Base-by-base conservation (phyloP, 1,140 invertebrate species). In the Hyposmocoma kahamanoa region DNA sequence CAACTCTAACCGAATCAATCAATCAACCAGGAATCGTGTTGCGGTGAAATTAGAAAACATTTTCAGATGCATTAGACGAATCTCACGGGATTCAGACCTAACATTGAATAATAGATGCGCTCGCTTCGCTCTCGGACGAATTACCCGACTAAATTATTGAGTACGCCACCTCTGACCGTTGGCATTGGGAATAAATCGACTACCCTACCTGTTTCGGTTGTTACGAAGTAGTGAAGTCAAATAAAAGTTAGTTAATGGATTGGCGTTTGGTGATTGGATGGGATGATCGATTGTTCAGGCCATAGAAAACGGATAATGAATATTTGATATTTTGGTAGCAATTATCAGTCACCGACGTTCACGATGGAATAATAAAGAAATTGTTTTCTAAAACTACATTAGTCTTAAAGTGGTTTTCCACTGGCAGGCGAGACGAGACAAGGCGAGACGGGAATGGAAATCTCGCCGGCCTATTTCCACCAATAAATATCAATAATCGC, bases 91-190 rank as follows among this genome's bases (percentile, higher is more conserved):
- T 60, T 62, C 44, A 53, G 56, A 59, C 50, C 51, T 51, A 48
- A 19, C 36, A 30, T 36, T 66, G 59, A 67, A 66, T 73, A 70
- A 73, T 70, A 68, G 55, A 73, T 64, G 51, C 48, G 38, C 32
- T 56, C 45, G 61, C 42, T 56, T 47, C 60, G 42, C 47, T 54
- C 53, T 53, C 51, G 49, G 57, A 65, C 59, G 62, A 73, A 70
- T 66, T 63, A 66, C 65, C 53, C 47, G 56, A 47, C 62, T 73
- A 65, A 73, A 73, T 73, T 70, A 73, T 69, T 62, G 62, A 66
- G 53, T 54, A 50, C 41, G 56, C 57, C 55, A 55, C 56, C 54
- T 62, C 56, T 54, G 60, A 53, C 55, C 61, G 42, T 43, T 32
- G 50, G 62, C 42, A 20, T 42, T 15, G 28, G 20, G 47, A 50